Evolutionary conservation across 2,797 vertebrate genomes (phyloP).

Genomic region (Muscicapa striata): DNA sequence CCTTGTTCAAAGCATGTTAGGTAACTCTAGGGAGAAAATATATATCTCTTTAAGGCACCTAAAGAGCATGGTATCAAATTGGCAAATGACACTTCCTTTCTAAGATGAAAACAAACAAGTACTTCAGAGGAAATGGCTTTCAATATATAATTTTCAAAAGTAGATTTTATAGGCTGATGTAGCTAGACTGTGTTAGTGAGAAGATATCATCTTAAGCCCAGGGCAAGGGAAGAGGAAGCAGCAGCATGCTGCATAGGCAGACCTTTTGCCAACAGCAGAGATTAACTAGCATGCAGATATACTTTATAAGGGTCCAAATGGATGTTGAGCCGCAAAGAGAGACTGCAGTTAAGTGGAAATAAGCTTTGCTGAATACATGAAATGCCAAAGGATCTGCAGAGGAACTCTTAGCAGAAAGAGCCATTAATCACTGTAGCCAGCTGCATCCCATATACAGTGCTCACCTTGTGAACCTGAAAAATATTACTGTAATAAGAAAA

Average conservation of each 20-base stretch:
- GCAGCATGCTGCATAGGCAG: not conserved
- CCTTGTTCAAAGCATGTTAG: not conserved
- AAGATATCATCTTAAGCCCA: not conserved
- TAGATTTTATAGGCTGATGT: not conserved
- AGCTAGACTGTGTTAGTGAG: not conserved
- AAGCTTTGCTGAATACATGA: conserved; percentile 57
- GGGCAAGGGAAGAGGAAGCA: not conserved
- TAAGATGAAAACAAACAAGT: not conserved
- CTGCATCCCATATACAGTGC: conserved; percentile 42
- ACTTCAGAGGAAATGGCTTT: not conserved
- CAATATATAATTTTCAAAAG: not conserved
- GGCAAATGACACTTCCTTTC: not conserved
- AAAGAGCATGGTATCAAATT: not conserved
- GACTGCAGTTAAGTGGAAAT: conserved; percentile 41
- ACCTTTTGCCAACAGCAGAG: conserved; percentile 10
- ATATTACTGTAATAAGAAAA: conserved; percentile 68
- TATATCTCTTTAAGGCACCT: not conserved
- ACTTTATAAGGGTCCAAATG: conserved; percentile 37
- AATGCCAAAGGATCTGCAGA: conserved; percentile 59
- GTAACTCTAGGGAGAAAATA: not conserved
- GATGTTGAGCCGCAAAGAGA: conserved; percentile 19
- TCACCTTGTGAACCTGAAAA: conserved; percentile 66
- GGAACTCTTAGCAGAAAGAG: conserved; percentile 17
- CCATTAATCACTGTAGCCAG: conserved; percentile 62
- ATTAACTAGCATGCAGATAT: conserved; percentile 46